These are phyloP conservation scores for Ploceus nigricollis DNA, from an alignment of 2,113 vertebrate species.

Conservation along the genomic window DNA sequence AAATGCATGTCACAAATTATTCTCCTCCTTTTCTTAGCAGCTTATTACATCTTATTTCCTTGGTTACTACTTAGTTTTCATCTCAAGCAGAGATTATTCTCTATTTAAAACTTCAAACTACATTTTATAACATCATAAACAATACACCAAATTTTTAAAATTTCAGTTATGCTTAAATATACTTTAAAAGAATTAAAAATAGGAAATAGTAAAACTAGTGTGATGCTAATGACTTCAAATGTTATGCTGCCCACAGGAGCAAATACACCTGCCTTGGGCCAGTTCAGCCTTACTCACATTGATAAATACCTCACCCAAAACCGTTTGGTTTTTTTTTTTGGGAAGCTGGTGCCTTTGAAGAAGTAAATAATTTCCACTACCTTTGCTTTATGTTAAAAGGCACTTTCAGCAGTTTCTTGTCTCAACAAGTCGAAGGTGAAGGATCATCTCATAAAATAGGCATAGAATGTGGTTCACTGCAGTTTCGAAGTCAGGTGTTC, in stretches of 20 bases:
- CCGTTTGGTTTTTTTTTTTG: rapidly evolving
- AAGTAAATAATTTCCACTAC: neutral
- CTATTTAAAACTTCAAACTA: neutral
- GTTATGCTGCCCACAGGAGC: neutral
- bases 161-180: neutral
- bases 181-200: neutral
- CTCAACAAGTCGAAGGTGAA: neutral
- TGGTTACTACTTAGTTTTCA: neutral
- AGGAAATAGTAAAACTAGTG: neutral
- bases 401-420: neutral
- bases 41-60: neutral
- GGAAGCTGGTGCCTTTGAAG: neutral
- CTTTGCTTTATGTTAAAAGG: neutral
- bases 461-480: neutral
- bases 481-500: neutral
- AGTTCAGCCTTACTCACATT: neutral
- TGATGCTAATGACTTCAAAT: neutral
- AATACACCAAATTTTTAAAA: neutral
- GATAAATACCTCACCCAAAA: neutral
- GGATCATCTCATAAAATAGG: neutral
- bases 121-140: neutral
- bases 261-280: neutral
- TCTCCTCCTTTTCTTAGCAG: neutral
- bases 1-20: neutral
- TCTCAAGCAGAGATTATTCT: neutral